Evolutionary conservation across 64 coral and sea anemone species (phyloP).

Genomic region (Porites lutea): DNA sequence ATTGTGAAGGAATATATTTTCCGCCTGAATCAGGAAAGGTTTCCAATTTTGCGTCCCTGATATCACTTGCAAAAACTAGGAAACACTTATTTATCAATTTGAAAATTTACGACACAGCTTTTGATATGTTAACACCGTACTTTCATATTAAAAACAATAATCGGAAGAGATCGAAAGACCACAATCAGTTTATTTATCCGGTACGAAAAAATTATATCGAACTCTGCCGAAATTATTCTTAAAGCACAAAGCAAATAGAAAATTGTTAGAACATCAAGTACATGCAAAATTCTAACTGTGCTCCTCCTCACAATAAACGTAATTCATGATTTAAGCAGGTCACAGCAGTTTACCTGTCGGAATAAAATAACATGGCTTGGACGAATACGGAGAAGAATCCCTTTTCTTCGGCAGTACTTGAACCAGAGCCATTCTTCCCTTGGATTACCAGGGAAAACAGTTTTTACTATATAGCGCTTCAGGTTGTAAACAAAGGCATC

Average conservation of each 20-base stretch:
- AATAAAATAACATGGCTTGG: conserved; percentile 59
- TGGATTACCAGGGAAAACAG: conserved; percentile 87
- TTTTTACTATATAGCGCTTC: conserved; percentile 51
- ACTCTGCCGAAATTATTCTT: neutral
- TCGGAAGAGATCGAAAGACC: conserved; percentile 30
- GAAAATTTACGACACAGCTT: neutral
- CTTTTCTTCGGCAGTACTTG: conserved; percentile 93
- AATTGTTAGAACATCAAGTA: neutral
- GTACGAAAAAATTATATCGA: neutral
- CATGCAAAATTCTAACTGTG: neutral
- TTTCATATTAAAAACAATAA: conserved; percentile 28
- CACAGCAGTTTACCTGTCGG: conserved; percentile 73
- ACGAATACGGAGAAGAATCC: conserved; percentile 54
- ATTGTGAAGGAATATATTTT: neutral
- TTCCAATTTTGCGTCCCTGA: neutral
- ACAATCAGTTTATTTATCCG: neutral
- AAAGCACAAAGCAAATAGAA: neutral
- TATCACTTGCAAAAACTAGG: neutral
- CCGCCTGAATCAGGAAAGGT: neutral
- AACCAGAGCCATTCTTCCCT: conserved; percentile 91
- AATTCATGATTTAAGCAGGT: conserved; percentile 3
- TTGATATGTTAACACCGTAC: neutral
- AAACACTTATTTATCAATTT: neutral
- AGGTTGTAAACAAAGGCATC: conserved; percentile 27
- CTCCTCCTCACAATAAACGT: neutral